Conservation (phyloP, 2,888 invertebrate genomes). For the Microplitis manilae region DNA sequence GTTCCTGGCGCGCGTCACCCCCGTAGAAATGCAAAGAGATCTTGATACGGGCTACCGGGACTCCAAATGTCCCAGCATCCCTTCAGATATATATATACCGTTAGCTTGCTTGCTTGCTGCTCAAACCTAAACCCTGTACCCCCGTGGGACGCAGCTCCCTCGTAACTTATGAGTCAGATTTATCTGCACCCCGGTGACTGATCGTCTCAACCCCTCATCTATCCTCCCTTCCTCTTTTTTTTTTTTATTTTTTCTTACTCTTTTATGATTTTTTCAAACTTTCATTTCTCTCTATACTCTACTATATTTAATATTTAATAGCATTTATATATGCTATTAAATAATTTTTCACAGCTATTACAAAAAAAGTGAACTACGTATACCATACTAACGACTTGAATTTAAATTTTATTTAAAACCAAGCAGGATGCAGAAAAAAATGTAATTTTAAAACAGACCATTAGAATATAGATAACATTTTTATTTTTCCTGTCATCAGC, state of each 20-base stretch:
- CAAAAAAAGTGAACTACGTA: too few relatives aligned
- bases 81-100: conserved; percentile 43
- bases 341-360: too few relatives aligned
- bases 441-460: conserved; percentile 1
- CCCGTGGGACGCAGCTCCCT: conserved; percentile 55
- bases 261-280: conserved; percentile 3
- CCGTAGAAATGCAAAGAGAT: conserved; percentile 70
- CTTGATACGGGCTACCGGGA: conserved; percentile 67
- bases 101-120: conserved; percentile 27
- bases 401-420: not conserved
- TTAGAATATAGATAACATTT: not conserved
- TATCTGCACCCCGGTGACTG: conserved; percentile 67
- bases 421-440: not conserved
- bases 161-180: conserved; percentile 70
- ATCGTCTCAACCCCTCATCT: conserved; percentile 51
- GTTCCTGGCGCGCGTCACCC: conserved; percentile 54
- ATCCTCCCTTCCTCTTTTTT: conserved; percentile 9
- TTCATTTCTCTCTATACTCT: conserved; percentile 12
- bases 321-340: not conserved
- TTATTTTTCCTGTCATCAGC: conserved; percentile 1
- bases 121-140: conserved; percentile 41
- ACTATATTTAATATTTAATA: conserved; percentile 2
- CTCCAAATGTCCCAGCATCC: conserved; percentile 52
- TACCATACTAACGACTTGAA: not conserved
- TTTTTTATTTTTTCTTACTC: not conserved